Base-by-base conservation (phyloP, 2,888 invertebrate species). In the Polyommatus icarus region DNA sequence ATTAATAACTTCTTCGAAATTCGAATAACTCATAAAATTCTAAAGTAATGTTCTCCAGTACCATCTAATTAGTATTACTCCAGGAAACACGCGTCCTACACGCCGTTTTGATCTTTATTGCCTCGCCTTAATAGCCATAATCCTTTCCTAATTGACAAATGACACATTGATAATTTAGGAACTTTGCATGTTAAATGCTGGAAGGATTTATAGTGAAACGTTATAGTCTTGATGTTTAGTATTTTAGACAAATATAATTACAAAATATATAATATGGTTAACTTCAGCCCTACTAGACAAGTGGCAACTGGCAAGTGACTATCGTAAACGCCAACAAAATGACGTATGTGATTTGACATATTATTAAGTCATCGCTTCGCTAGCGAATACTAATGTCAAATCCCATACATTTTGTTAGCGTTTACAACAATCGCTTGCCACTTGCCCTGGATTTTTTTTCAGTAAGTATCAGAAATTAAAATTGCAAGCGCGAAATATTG, bases 1-100 rank as follows among this genome's bases (percentile, higher is more conserved):
- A 81, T 82, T 80, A 81, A 81, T 82, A 80, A 80, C 80, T 81
- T 88, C 88, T 84, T 80, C 80, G 88, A 87, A 88, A 84, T 81
- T 79, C 83, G 83, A 84, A 85, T 88, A 88, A 88, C 85, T 88
- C 88, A 88, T 87, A 85, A 84, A 85, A 85, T 87, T 84, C 84
- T 82, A 82, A 79, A 83, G 85, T 84, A 84, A 82, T 82, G 81
- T 80, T 83, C 82, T 83, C 83, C 85, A 84, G 85, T 83, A 82
- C 84, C 86, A 84, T 84, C 84, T 87, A 86, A 87, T 88, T 88
- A 87, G 85, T 84, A 84, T 79, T 83, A 82, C 79, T 80, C 80
- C 76, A 79, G 79, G 81, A 81, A 76, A 77, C 79, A 73, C 73
- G 73, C 73, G 24, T 61, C 67, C 15, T 67, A 18, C 67, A 29